Evolutionary conservation across 2,797 vertebrate genomes (phyloP).

Genomic region (Esox masquinongy): DNA sequence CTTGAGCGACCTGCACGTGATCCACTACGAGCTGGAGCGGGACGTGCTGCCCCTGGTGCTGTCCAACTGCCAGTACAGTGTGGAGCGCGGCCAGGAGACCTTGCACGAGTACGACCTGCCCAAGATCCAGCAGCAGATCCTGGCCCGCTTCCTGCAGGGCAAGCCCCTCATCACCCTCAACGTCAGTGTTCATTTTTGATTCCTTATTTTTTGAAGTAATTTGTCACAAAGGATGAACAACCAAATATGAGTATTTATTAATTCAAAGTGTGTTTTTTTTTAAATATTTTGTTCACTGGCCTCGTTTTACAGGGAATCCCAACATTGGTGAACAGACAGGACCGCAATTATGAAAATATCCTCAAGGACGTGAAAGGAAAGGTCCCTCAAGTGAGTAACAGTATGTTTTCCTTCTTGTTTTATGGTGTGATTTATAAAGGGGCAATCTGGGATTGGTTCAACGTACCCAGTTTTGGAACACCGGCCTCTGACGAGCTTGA

Average conservation of each 20-base stretch:
- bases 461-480: neutral
- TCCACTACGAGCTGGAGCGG: slow-evolving; percentile 86
- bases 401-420: neutral
- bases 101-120: slow-evolving; percentile 85
- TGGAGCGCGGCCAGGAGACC: slow-evolving; percentile 84
- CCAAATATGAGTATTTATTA: too few species aligned
- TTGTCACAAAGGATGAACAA: too few species aligned
- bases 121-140: slow-evolving; percentile 90
- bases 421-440: neutral
- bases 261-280: too few species aligned
- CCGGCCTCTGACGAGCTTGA: neutral
- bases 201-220: too few species aligned
- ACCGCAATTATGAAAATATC: slow-evolving; percentile 89
- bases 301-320: slow-evolving; percentile 83
- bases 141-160: slow-evolving; percentile 86
- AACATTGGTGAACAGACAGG: slow-evolving; percentile 85
- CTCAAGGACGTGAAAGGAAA: slow-evolving; percentile 81
- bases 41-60: slow-evolving; percentile 89
- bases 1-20: slow-evolving; percentile 87
- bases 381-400: slow-evolving; percentile 80
- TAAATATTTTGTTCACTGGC: too few species aligned
- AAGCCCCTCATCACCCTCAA: slow-evolving; percentile 84
- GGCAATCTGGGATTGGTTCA: neutral
- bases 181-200: slow-evolving; percentile 64
- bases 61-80: slow-evolving; percentile 91